Base-by-base conservation (phyloP, 2,797 vertebrate species). In the Poeciliopsis turneri region DNA sequence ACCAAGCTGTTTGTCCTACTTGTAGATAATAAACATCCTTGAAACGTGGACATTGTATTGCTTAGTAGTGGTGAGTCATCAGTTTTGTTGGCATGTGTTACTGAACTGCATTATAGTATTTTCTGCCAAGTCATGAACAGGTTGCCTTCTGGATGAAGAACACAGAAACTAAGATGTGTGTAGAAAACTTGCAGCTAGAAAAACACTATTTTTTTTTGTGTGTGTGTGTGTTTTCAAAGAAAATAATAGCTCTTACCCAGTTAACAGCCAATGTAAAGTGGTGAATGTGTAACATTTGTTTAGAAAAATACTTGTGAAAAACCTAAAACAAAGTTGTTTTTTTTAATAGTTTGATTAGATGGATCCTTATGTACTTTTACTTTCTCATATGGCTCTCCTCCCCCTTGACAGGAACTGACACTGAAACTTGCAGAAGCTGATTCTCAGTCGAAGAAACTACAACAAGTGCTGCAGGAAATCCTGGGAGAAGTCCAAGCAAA, bases 401-500 rank as follows among this genome's bases (percentile, higher is more conserved):
- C 76, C 25, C 75, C 8, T 74, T 25, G 55, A 49, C 76, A 99
- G 98, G 97, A 97, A 82, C 89, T 99, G 76, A 94, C 87, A 2
- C 89, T 92, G 13, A 94, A 94, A 75, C 96, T 98, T 77, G 86
- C 88, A 72, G 94, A 96, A 49, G 87, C 96, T 51, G 96, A 97
- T 89, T 84, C 80, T 83, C 95, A 97, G 82, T 80, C 97, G 84
- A 94, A 93, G 77, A 94, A 92, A 83, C 84, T 99, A 75, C 97
- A 96, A 86, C 83, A 84, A 70, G 88, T 96, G 61, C 93, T 98
- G 90, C 90, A 91, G 78, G 96, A 97, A 84, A 92, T 97, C 88
- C 93, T 96, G 86, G 93, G 92, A 76, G 96, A 99, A 71, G 85
- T 97, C 77, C 97, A 96, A 90, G 85, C 86, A 16, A 98, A 97